Evolutionary conservation across 2,113 vertebrate genomes (phyloP).

Genomic region (Ceyx cyanopectus): DNA sequence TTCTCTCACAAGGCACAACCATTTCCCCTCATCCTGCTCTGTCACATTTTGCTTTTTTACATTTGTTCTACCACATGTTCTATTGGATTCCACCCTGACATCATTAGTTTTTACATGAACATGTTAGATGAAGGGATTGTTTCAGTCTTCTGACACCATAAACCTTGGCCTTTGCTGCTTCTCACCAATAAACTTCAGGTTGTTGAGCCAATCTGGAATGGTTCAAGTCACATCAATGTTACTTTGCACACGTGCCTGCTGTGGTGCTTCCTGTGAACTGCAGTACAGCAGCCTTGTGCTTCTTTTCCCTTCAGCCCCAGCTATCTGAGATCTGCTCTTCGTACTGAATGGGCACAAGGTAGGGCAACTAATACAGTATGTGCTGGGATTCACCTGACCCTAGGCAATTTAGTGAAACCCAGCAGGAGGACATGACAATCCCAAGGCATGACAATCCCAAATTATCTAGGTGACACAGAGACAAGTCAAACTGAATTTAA

Average conservation of each 20-base stretch:
- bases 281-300: neutral
- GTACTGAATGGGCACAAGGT: neutral
- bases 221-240: neutral
- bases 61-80: neutral
- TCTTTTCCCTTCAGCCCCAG: neutral
- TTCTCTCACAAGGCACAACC: neutral
- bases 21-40: neutral
- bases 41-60: neutral
- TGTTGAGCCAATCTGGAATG: neutral
- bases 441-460: neutral
- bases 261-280: neutral
- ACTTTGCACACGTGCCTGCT: neutral
- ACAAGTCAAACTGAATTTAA: neutral
- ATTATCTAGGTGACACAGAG: neutral
- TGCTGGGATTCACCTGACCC: neutral
- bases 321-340: neutral
- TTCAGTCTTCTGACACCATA: neutral
- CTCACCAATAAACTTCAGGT: neutral
- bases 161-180: neutral
- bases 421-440: neutral
- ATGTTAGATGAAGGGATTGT: neutral
- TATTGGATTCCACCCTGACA: neutral
- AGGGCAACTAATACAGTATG: neutral
- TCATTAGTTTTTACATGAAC: accelerated
- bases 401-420: neutral